Conservation (phyloP, 2,797 vertebrate species). For the Poecilia gillii region DNA sequence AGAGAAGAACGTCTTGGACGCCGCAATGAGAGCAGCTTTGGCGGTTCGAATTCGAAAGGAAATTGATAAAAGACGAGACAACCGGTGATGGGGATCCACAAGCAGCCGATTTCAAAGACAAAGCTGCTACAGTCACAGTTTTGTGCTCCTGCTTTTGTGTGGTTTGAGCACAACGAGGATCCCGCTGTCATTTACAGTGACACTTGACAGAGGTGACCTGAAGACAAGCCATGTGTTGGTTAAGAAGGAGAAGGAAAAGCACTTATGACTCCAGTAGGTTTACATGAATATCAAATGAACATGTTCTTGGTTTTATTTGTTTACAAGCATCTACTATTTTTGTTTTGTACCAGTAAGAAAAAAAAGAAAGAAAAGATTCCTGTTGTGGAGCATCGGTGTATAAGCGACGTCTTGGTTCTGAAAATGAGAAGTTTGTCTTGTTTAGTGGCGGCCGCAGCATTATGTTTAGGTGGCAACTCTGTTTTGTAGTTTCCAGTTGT, state of each 20-base stretch:
- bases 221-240: constrained; percentile 16
- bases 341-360: background rate
- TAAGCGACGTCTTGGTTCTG: constrained; percentile 16
- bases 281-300: constrained; percentile 11
- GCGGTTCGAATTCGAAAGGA: constrained; percentile 85
- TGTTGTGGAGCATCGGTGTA: constrained; percentile 22
- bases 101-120: constrained; percentile 14
- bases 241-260: constrained; percentile 20
- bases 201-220: constrained; percentile 28
- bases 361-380: constrained; percentile 1
- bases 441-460: constrained; percentile 17
- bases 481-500: constrained; percentile 43
- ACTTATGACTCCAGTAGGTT: constrained; percentile 24
- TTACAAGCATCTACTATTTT: constrained; percentile 44
- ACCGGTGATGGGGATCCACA: constrained; percentile 70
- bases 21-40: constrained; percentile 86
- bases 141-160: constrained; percentile 23
- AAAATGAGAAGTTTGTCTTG: constrained; percentile 34
- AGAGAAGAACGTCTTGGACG: constrained; percentile 85
- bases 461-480: constrained; percentile 29
- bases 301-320: constrained; percentile 32
- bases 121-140: constrained; percentile 15
- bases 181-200: constrained; percentile 28
- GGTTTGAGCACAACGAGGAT: constrained; percentile 10
- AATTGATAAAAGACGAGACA: constrained; percentile 87